Evolutionary conservation across 2,888 invertebrate species (phyloP).

Genomic region (Polydrusus tereticollis): DNA sequence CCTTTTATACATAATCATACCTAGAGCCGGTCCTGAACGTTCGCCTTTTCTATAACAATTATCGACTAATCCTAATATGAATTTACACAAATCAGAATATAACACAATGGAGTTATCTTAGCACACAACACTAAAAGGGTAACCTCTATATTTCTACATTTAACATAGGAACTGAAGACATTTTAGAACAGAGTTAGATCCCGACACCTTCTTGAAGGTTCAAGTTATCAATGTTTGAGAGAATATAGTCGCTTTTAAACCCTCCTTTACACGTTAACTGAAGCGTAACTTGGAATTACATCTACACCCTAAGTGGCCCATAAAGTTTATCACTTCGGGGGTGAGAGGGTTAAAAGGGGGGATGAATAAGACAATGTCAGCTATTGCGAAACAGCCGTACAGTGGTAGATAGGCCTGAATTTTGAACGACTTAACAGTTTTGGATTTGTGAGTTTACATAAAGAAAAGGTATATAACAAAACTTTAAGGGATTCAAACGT

Average conservation of each 20-base stretch:
- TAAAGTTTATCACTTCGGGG: constrained; percentile 42
- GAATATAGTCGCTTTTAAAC: constrained; percentile 25
- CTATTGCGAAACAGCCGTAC: constrained; percentile 4
- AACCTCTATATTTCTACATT: constrained; percentile 12
- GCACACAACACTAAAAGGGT: constrained; percentile 10
- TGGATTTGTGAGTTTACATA: too few species aligned
- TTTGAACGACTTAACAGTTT: too few species aligned
- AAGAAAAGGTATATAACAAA: too few species aligned
- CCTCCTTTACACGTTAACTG: constrained; percentile 39
- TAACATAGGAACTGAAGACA: constrained; percentile 19
- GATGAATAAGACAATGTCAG: constrained; percentile 29
- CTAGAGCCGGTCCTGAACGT: background rate
- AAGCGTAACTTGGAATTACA: constrained; percentile 37
- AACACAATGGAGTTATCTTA: constrained; percentile 12
- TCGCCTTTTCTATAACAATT: constrained; percentile 1
- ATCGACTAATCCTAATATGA: constrained; percentile 11
- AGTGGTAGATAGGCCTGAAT: background rate
- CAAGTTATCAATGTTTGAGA: constrained; percentile 32
- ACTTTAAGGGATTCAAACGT: too few species aligned
- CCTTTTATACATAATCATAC: too few species aligned
- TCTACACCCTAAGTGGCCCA: constrained; percentile 44
- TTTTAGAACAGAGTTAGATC: constrained; percentile 12
- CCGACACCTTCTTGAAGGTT: constrained; percentile 26
- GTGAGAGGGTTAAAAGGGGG: constrained; percentile 4
- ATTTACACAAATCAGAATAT: constrained; percentile 13